Evolutionary conservation across 2,888 invertebrate species (phyloP), one percentile per base, ranked within the genome.

Genomic region (Lumbricus terrestris): DNA sequence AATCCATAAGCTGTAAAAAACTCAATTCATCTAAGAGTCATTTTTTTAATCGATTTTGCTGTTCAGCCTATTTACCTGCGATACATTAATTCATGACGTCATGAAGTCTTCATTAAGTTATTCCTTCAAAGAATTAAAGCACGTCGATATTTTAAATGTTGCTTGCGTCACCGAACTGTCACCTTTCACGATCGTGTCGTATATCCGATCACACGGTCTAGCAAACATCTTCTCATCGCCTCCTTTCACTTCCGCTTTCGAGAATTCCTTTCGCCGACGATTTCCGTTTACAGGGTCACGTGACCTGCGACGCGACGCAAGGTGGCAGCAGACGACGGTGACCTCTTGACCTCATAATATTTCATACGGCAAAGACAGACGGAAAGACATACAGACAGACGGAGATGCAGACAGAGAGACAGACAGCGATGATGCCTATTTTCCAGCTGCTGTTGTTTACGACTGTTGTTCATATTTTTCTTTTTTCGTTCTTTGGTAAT

Each of bases 281-380:
- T 69, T 69, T 69, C 69, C 69, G 69, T 69, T 69, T n/a, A n/a
- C 69, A 69, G n/a, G 47, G 69, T 69, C 69, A 69, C 69, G 69
- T 69, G n/a, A 69, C 69, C 69, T n/a, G 8, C 69, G n/a, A 69
- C n/a, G 69, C 69, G 13, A n/a, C 69, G 69, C 8, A 69, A 69
- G 69, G n/a, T 1, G n/a, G n/a, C 69, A 29, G 29, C 69, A 69
- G 69, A 69, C 69, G 69, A 69, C 69, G 2, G n/a, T 69, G 69
- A 69, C 69, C 69, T 69, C 69, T n/a, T n/a, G 69, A 69, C 69
- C 69, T n/a, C 69, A 69, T 69, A 69, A 69, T 69, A 69, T 69
- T 35, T 85, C 34, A 34, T 85, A 37, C 16, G 85, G 16, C n/a
- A 85, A 35, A 85, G 6, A 34, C 0, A 35, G 85, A 85, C n/a